A percentile compares a stretch with the other conserved stretches of the same genome.
These are phyloP conservation scores for Polypterus bichir DNA, from an alignment of 2,113 vertebrate genomes.

Conservation along the genomic window DNA sequence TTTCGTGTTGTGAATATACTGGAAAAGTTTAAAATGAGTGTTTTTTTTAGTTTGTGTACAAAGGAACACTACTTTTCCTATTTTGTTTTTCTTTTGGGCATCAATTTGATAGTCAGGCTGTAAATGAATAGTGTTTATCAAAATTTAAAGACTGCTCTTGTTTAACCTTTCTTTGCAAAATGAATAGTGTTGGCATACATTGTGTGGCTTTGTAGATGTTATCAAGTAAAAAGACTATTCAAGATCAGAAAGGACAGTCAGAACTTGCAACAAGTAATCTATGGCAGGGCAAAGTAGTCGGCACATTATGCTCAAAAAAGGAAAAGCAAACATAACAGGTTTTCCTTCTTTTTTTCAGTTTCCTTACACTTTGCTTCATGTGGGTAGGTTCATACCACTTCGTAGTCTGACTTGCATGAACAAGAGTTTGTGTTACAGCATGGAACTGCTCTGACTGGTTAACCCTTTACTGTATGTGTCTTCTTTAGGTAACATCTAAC, in stretches of 20 bases:
- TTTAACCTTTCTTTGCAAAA: neutral
- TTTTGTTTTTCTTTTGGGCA: too few relatives aligned
- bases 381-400: conserved; percentile 3
- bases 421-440: conserved; percentile 25
- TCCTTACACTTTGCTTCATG: neutral
- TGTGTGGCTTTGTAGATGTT: neutral
- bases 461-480: neutral
- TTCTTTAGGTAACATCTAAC: neutral
- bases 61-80: neutral
- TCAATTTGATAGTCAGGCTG: neutral
- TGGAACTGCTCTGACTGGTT: neutral
- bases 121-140: neutral
- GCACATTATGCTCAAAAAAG: neutral
- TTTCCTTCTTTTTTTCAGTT: conserved; percentile 45
- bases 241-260: neutral
- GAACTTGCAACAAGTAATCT: neutral
- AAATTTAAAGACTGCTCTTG: neutral
- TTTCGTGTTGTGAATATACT: too few relatives aligned
- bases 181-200: neutral
- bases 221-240: neutral
- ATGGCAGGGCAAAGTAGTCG: neutral
- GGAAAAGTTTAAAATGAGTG: neutral
- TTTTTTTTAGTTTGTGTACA: neutral
- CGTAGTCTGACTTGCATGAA: neutral
- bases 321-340: conserved; percentile 34